Percentiles rank a stretch among this genome's conserved stretches.
Evolutionary conservation across 2,888 invertebrate genomes (phyloP).

Genomic region (Caenorhabditis sulstoni): DNA sequence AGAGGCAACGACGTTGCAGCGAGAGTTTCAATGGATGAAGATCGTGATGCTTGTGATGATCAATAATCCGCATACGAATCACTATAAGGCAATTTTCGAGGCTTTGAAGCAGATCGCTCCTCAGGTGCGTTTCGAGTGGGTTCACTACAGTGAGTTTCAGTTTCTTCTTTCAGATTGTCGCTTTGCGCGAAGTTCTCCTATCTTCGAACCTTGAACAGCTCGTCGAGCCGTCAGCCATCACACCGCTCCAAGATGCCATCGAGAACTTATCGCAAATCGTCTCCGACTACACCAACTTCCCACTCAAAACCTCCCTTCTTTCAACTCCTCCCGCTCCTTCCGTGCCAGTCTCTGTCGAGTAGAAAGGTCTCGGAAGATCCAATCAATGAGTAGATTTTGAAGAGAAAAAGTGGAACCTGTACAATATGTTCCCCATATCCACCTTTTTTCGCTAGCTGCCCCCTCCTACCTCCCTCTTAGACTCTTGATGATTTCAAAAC

Average conservation of each 20-base stretch:
- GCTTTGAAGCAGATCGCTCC: constrained; percentile 19
- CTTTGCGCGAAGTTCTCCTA: constrained; percentile 26
- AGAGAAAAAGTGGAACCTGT: no score
- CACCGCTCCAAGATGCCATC: constrained; percentile 10
- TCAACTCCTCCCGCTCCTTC: background rate
- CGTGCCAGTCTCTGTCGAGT: no score
- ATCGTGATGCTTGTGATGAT: constrained; percentile 23
- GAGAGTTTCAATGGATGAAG: constrained; percentile 31
- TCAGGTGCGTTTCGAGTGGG: constrained; percentile 26
- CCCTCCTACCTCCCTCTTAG: no score
- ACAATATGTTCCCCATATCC: no score
- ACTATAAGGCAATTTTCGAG: constrained; percentile 6
- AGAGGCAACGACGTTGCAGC: background rate
- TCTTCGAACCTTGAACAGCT: constrained; percentile 9
- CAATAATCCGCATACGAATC: constrained; percentile 15
- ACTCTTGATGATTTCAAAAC: no score
- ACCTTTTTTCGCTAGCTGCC: no score
- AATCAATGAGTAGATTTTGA: no score
- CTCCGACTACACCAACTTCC: constrained; percentile 37
- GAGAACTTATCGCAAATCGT: constrained; percentile 27
- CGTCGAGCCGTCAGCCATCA: constrained; percentile 17
- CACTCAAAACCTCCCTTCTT: constrained; percentile 27
- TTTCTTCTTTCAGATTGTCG: constrained; percentile 26
- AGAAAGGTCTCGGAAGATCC: no score
- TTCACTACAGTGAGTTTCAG: no score